Evolutionary conservation across 2,797 vertebrate species (phyloP).

Genomic region (Oreortyx pictus): DNA sequence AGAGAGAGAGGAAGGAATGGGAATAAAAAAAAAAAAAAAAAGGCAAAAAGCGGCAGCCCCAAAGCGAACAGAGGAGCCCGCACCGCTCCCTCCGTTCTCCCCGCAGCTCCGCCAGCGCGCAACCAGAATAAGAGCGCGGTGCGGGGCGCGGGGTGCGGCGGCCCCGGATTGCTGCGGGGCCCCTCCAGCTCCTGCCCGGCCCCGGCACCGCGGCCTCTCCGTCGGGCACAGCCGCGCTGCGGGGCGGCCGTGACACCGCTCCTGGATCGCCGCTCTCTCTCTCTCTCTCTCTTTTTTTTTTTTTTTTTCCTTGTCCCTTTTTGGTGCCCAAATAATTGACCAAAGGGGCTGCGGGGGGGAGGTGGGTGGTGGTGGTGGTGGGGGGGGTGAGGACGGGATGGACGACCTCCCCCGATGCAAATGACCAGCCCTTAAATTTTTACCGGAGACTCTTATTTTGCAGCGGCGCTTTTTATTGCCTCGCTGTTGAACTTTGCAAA

Average conservation of each 20-base stretch:
- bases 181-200: background rate
- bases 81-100: constrained; percentile 81
- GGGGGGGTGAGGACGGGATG: background rate
- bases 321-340: background rate
- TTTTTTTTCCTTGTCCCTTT: too few species aligned
- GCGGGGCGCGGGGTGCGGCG: background rate
- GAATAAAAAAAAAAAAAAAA: background rate
- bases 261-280: background rate
- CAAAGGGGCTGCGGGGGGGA: background rate
- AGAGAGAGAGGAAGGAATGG: constrained; percentile 21
- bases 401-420: constrained; percentile 1
- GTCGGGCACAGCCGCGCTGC: background rate
- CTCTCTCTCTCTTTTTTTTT: background rate
- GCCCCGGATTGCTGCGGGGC: background rate
- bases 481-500: constrained; percentile 77
- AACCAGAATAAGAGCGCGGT: constrained; percentile 80
- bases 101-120: constrained; percentile 79
- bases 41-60: constrained; percentile 16
- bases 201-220: background rate
- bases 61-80: constrained; percentile 89
- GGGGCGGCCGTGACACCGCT: background rate
- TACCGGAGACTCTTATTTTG: constrained; percentile 80
- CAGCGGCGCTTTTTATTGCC: constrained; percentile 63
- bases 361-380: too few species aligned
- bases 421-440: constrained; percentile 54